These are phyloP conservation scores for Dicyrtoma fusca DNA, from an alignment of 2,888 invertebrate species.

Conservation along the genomic window DNA sequence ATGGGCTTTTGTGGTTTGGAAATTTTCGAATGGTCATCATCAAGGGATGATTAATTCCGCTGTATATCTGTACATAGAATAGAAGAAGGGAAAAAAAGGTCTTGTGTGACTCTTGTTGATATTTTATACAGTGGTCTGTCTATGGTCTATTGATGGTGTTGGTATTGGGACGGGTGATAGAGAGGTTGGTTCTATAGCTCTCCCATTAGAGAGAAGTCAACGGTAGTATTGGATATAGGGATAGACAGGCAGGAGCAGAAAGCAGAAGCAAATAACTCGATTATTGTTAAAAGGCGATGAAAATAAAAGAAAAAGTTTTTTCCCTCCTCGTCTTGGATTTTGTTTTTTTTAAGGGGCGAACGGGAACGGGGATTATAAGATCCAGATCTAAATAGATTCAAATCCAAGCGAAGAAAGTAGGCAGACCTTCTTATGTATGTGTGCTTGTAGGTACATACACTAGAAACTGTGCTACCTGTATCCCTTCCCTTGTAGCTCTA, in stretches of 20 bases:
- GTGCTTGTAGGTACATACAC: too few relatives aligned
- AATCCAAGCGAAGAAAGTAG: not conserved
- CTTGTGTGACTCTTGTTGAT: not conserved
- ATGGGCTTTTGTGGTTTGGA: slow-evolving; percentile 16
- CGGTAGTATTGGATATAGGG: not conserved
- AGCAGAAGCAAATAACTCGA: slow-evolving; percentile 22
- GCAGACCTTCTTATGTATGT: too few relatives aligned
- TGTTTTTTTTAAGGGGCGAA: not conserved
- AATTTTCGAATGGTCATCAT: slow-evolving; percentile 24
- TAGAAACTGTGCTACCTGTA: too few relatives aligned
- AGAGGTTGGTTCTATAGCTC: too few relatives aligned
- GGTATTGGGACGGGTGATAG: too few relatives aligned
- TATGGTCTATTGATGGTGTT: too few relatives aligned
- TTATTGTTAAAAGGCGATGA: slow-evolving; percentile 25
- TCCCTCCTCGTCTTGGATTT: not conserved
- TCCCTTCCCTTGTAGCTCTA: too few relatives aligned
- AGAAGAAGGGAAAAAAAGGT: slow-evolving; percentile 5
- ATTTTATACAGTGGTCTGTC: not conserved
- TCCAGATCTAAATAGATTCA: too few relatives aligned
- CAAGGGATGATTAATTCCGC: slow-evolving; percentile 28
- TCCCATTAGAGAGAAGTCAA: too few relatives aligned
- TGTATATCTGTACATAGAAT: too few relatives aligned
- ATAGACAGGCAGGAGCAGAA: not conserved
- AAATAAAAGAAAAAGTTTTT: not conserved
- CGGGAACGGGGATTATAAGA: not conserved